Conservation (phyloP, 2,797 vertebrate genomes). For the Propithecus deckenii region DNA sequence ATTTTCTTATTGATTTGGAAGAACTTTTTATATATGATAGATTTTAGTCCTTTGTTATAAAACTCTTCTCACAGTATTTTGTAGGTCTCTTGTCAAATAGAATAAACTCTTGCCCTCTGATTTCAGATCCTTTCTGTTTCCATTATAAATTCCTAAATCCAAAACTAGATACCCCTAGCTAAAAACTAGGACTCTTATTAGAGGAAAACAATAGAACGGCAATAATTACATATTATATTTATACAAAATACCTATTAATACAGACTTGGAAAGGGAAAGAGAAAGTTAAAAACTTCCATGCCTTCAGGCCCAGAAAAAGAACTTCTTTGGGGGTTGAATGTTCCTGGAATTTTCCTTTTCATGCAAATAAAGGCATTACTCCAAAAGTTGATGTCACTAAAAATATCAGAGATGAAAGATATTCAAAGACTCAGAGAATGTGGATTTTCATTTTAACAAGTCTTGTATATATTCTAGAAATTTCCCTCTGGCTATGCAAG, state of each 20-base stretch:
- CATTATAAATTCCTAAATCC: background rate
- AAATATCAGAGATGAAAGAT: conserved; percentile 21
- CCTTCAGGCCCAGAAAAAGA: conserved; percentile 37
- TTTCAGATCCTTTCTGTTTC: conserved; percentile 41
- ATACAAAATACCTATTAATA: conserved; percentile 28
- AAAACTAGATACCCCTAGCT: background rate
- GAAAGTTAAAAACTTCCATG: background rate
- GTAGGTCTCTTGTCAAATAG: background rate
- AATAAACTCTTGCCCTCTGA: background rate
- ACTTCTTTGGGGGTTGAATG: background rate
- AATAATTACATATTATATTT: conserved; percentile 34
- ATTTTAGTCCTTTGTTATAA: background rate
- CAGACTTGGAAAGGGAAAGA: conserved; percentile 30
- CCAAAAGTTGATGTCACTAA: conserved; percentile 52
- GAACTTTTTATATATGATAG: background rate
- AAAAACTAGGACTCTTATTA: background rate
- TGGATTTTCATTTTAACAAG: conserved; percentile 26
- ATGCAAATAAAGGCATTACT: conserved; percentile 1
- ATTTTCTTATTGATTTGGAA: conserved; percentile 40
- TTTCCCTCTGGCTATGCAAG: background rate
- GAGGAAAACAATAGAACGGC: conserved; percentile 35
- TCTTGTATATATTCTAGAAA: background rate
- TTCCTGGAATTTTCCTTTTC: conserved; percentile 48
- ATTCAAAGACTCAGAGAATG: background rate
- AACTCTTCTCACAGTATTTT: background rate